phyloP scores from a whole-genome alignment of 1,140 invertebrate genomes.

The Lepidurus couesii region DNA sequence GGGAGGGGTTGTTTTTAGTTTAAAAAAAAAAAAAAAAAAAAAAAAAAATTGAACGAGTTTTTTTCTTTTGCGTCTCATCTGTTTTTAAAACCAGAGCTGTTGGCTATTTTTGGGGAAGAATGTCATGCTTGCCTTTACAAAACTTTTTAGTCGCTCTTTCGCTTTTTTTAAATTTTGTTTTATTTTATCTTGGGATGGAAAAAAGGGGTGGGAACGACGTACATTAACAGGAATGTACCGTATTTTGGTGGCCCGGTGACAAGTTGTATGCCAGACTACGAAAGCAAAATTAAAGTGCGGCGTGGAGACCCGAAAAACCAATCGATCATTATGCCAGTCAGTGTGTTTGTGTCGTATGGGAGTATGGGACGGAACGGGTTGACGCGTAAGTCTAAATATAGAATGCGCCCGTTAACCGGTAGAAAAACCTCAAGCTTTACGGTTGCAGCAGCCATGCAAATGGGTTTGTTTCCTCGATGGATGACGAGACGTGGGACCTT shows the following conservation, averaged over 20 bases:
- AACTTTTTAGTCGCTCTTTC: neutral
- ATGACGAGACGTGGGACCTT: neutral
- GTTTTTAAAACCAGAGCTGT: slow-evolving; percentile 22
- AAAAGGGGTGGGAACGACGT: neutral
- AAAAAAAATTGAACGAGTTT: neutral
- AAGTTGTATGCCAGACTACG: no score
- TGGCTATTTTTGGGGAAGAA: neutral
- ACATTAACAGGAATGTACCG: no score
- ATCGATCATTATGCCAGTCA: neutral
- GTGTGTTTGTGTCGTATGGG: neutral
- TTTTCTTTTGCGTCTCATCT: neutral
- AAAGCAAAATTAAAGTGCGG: no score
- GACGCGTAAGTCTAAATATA: neutral
- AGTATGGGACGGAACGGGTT: neutral
- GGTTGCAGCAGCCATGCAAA: neutral
- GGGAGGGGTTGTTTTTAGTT: slow-evolving; percentile 14
- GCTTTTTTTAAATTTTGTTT: neutral
- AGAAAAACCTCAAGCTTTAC: neutral
- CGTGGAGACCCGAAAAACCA: neutral
- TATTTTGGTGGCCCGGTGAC: no score
- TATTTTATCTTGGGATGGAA: neutral
- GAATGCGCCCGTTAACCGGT: neutral
- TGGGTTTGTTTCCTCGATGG: neutral
- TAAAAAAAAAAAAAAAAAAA: no score
- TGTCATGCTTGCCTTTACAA: neutral